A percentile compares a stretch with the other conserved stretches of the same genome.
phyloP scores from a whole-genome alignment of 1,140 invertebrate species.

The Drosophila murphyi region DNA sequence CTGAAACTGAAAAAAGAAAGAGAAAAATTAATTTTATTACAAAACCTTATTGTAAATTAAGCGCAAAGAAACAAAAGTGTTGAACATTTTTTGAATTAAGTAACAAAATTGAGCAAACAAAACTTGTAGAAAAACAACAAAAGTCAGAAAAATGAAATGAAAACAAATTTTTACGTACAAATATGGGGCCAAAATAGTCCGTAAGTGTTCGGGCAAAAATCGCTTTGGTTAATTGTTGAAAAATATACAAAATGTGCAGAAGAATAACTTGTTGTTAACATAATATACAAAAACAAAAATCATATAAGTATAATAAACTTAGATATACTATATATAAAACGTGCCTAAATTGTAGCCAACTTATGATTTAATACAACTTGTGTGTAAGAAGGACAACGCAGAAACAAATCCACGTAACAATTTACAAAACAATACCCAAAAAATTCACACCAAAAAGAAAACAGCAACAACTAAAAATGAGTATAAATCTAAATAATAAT shows the following conservation, averaged over 20 bases:
- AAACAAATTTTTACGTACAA: constrained; percentile 44
- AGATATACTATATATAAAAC: constrained; percentile 42
- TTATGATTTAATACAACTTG: constrained; percentile 35
- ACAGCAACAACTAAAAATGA: constrained; percentile 23
- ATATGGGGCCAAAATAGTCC: constrained; percentile 84
- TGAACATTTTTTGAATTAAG: constrained; percentile 44
- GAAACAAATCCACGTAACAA: constrained; percentile 28
- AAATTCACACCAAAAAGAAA: constrained; percentile 33
- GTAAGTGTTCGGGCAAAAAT: constrained; percentile 84
- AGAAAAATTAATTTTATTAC: constrained; percentile 66
- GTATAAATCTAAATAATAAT: constrained; percentile 12
- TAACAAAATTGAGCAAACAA: constrained; percentile 3
- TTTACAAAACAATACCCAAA: constrained; percentile 23
- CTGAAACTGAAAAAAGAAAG: constrained; percentile 8
- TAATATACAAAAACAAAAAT: constrained; percentile 30
- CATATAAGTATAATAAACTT: neutral
- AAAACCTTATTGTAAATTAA: constrained; percentile 84
- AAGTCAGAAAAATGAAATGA: constrained; percentile 35
- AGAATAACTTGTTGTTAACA: constrained; percentile 49
- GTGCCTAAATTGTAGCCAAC: constrained; percentile 27
- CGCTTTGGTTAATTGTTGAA: constrained; percentile 77
- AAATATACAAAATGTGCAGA: constrained; percentile 54
- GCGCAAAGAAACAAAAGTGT: constrained; percentile 55
- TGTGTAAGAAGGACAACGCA: constrained; percentile 22
- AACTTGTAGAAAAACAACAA: constrained; percentile 79